Conservation (phyloP, 2,113 vertebrate species). For the Isurus oxyrinchus region DNA sequence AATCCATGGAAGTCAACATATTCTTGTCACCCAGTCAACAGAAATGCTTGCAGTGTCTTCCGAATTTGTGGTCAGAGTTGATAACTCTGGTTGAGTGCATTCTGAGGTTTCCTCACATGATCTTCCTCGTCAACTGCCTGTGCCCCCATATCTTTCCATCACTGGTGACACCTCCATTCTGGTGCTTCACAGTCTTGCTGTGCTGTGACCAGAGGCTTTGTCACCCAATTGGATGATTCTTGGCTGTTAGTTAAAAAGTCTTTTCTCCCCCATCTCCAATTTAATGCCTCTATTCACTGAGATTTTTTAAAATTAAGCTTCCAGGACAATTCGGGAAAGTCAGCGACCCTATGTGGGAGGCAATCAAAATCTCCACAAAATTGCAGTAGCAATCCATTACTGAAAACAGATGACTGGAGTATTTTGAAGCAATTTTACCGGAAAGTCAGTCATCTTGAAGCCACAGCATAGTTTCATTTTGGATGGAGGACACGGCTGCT, state of each 20-base stretch:
- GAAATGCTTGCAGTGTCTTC: not conserved
- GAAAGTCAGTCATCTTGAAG: slow-evolving; percentile 1
- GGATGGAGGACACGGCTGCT: not conserved
- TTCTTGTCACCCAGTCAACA: not conserved
- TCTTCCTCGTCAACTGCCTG: not conserved
- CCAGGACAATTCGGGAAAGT: not conserved
- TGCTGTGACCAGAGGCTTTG: not conserved
- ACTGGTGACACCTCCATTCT: not conserved
- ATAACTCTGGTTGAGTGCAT: not conserved
- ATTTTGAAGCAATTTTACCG: not conserved
- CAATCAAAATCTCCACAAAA: not conserved
- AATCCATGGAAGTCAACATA: too few species aligned
- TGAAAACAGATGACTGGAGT: not conserved
- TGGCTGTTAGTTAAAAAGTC: not conserved
- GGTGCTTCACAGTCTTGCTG: not conserved
- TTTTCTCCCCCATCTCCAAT: not conserved
- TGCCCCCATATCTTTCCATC: too few species aligned
- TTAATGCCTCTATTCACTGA: not conserved
- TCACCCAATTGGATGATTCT: not conserved
- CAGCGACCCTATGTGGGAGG: not conserved
- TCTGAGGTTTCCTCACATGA: not conserved
- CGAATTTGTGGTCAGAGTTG: not conserved
- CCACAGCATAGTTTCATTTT: slow-evolving; percentile 1
- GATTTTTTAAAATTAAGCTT: not conserved
- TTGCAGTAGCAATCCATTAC: not conserved